Evolutionary conservation across 2,888 invertebrate species (phyloP).

Genomic region (Teinopalpus imperialis): DNA sequence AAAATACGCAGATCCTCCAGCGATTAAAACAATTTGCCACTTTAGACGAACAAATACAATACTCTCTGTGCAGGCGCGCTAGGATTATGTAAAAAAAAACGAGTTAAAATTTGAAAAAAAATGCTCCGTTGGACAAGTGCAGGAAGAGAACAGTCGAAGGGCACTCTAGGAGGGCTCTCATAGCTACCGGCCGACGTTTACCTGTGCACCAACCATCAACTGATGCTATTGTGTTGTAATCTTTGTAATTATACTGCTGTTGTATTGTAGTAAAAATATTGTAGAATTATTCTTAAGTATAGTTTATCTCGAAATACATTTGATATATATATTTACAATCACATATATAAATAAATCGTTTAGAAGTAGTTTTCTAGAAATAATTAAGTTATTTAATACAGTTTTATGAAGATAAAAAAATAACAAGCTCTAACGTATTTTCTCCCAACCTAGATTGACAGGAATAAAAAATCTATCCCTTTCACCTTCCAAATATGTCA

Average conservation of each 20-base stretch:
- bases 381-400: no score
- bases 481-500: no score
- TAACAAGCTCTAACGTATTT: no score
- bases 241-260: slow-evolving; percentile 18
- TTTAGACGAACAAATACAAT: slow-evolving; percentile 24
- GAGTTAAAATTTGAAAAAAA: slow-evolving; percentile 55
- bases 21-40: slow-evolving; percentile 24
- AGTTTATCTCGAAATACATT: no score
- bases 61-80: slow-evolving; percentile 25
- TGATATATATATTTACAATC: no score
- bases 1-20: slow-evolving; percentile 3
- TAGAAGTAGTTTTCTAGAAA: no score
- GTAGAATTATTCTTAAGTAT: no score
- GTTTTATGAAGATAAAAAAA: no score
- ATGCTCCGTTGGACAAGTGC: slow-evolving; percentile 48
- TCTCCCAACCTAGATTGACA: no score
- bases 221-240: slow-evolving; percentile 28
- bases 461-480: no score
- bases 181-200: slow-evolving; percentile 57
- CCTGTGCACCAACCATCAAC: slow-evolving; percentile 48
- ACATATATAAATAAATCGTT: no score
- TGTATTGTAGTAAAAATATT: slow-evolving; percentile 31
- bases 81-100: slow-evolving; percentile 52
- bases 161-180: slow-evolving; percentile 54
- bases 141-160: slow-evolving; percentile 67